Percentiles rank a stretch among this genome's conserved stretches.
Conservation (phyloP, 2,797 vertebrate species). For the Liasis olivaceus region DNA sequence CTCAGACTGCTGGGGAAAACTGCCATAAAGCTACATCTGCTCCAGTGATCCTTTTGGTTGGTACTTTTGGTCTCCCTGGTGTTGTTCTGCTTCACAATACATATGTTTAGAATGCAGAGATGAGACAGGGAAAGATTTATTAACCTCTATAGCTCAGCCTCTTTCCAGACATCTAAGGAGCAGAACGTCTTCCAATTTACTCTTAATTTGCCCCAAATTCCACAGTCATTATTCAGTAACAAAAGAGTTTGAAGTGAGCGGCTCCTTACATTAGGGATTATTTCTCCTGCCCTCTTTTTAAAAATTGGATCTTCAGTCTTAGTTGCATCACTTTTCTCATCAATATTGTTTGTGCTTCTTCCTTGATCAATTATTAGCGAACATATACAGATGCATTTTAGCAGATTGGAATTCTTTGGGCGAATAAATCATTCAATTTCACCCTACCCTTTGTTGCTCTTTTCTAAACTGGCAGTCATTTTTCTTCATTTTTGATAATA, state of each 20-base stretch:
- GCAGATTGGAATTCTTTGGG: not conserved
- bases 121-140: not conserved
- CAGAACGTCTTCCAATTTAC: not conserved
- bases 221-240: not conserved
- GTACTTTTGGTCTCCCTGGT: not conserved
- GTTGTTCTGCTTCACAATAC: not conserved
- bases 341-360: not conserved
- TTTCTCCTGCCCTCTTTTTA: not conserved
- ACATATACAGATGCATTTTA: not conserved
- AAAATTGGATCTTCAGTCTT: too few relatives aligned
- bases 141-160: not conserved
- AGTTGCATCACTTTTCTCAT: not conserved
- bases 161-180: not conserved
- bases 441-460: not conserved
- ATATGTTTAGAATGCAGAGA: not conserved
- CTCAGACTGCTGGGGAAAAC: not conserved
- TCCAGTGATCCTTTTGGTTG: not conserved
- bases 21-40: not conserved
- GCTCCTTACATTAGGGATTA: not conserved
- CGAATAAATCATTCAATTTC: slow-evolving; percentile 18
- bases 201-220: not conserved
- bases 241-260: not conserved
- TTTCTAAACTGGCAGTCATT: not conserved
- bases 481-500: not conserved
- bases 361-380: not conserved